Evolutionary conservation across 2,888 invertebrate species (phyloP).

Genomic region (Euzetes globulus): DNA sequence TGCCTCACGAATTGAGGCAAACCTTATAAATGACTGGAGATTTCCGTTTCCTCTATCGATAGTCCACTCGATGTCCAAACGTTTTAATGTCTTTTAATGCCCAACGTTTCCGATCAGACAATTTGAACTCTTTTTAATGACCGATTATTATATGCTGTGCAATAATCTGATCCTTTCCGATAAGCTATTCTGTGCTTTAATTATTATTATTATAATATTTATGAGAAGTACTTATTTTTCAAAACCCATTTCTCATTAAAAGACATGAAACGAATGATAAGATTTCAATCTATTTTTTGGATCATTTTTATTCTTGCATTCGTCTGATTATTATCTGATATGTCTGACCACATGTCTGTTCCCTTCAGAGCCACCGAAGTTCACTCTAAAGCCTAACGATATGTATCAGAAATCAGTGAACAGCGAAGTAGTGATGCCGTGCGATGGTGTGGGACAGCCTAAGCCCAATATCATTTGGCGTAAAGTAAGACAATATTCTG

Average conservation of each 20-base stretch:
- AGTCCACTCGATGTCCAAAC: not conserved
- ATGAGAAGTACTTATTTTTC: not conserved
- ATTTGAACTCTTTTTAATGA: not conserved
- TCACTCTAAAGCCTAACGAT: slow-evolving; percentile 79
- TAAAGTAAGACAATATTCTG: slow-evolving; percentile 53
- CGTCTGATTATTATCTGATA: too few species aligned
- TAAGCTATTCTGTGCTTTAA: too few species aligned
- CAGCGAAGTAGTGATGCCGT: slow-evolving; percentile 87
- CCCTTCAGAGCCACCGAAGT: slow-evolving; percentile 82
- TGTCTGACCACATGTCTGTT: not conserved
- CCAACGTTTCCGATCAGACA: not conserved
- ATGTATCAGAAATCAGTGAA: slow-evolving; percentile 85
- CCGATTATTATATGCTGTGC: too few species aligned
- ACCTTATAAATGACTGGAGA: not conserved
- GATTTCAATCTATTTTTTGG: not conserved
- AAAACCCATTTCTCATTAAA: not conserved
- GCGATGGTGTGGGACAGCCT: slow-evolving; percentile 76
- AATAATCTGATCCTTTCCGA: too few species aligned
- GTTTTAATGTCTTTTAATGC: slow-evolving; percentile 24
- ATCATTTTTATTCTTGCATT: too few species aligned
- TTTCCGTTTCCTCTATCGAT: not conserved
- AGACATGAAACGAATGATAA: not conserved
- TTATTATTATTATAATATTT: not conserved
- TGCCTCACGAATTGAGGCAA: not conserved
- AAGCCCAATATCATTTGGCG: slow-evolving; percentile 68